phyloP scores from a whole-genome alignment of 2,797 vertebrate species.

The Valencia hispanica region DNA sequence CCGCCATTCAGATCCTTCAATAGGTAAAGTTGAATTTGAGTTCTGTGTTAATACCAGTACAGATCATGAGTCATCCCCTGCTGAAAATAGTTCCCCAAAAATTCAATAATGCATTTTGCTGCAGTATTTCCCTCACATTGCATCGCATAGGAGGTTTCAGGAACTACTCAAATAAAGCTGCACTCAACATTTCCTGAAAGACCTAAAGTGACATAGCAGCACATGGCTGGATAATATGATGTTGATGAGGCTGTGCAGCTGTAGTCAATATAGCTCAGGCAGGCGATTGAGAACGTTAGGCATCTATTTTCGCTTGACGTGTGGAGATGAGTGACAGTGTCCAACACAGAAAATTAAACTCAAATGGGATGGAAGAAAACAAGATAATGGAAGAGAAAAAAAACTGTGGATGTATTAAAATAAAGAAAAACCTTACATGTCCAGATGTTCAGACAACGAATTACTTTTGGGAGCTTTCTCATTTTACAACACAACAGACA shows the following conservation, averaged over 20 bases:
- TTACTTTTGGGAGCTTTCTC: no score
- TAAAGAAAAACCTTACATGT: no score
- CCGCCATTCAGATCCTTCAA: background rate
- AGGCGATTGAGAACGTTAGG: constrained; percentile 64
- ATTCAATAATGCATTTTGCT: background rate
- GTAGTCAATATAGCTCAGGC: constrained; percentile 60
- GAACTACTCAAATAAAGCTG: background rate
- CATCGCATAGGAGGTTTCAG: background rate
- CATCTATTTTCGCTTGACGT: constrained; percentile 64
- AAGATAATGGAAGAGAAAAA: no score
- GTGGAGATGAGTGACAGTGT: constrained; percentile 68
- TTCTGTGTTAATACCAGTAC: background rate
- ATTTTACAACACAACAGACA: no score
- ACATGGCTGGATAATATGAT: background rate
- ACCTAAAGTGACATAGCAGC: background rate
- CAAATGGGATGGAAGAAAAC: constrained; percentile 23
- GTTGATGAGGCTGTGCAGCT: constrained; percentile 30
- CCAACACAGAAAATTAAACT: constrained; percentile 67
- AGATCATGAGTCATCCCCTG: background rate
- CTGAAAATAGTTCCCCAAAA: background rate
- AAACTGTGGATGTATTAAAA: no score
- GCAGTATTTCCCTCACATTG: background rate
- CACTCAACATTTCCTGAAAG: background rate
- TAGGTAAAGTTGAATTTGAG: background rate
- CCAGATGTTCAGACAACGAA: no score